Conservation (phyloP, 1,140 invertebrate genomes). For the Reticulitermes speratus region DNA sequence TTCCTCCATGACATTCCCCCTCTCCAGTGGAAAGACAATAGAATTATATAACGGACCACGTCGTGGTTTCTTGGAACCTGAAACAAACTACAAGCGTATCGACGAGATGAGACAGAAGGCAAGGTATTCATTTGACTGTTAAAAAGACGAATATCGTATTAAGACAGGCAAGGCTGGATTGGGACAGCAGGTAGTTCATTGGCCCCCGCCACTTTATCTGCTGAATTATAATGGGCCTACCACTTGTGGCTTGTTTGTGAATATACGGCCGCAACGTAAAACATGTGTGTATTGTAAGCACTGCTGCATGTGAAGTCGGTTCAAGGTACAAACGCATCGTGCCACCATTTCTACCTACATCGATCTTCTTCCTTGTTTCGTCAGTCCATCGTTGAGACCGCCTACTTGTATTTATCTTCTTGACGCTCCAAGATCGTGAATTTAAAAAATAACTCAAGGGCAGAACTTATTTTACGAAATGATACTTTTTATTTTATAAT, state of each 20-base stretch:
- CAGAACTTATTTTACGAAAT: slow-evolving; percentile 32
- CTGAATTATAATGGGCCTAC: too few relatives aligned
- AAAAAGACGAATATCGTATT: background rate
- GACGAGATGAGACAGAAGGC: too few relatives aligned
- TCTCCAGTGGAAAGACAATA: background rate
- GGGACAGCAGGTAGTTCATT: background rate
- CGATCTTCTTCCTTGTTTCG: too few relatives aligned
- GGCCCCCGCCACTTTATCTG: background rate
- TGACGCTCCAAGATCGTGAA: background rate
- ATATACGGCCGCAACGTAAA: too few relatives aligned
- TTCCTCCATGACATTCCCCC: background rate
- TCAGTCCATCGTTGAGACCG: background rate
- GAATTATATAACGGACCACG: background rate
- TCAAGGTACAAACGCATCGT: too few relatives aligned
- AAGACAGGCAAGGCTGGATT: background rate
- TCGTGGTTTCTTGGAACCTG: background rate
- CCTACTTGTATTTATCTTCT: background rate
- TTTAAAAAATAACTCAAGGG: slow-evolving; percentile 26
- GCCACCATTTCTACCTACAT: too few relatives aligned
- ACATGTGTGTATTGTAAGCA: too few relatives aligned
- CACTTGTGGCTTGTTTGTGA: too few relatives aligned
- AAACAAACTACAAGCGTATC: background rate
- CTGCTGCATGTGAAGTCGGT: too few relatives aligned
- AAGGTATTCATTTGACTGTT: background rate
- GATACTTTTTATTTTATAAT: slow-evolving; percentile 31